Percentiles rank a stretch among this genome's conserved stretches.
Conservation (phyloP, 2,888 invertebrate species). For the Carcina quercana region DNA sequence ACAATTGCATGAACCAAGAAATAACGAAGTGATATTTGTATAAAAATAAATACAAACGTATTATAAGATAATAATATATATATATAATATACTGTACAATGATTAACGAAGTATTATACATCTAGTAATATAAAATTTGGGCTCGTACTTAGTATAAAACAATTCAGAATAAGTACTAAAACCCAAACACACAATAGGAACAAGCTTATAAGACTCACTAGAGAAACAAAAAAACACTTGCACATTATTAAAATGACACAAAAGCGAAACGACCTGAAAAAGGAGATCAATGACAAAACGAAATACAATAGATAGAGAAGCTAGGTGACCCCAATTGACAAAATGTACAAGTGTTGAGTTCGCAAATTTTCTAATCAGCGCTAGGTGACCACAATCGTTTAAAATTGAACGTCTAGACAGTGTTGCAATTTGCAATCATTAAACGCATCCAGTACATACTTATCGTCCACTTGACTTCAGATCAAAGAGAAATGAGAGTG, state of each 20-base stretch:
- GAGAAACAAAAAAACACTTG: too few relatives aligned
- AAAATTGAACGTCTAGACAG: slow-evolving; percentile 58
- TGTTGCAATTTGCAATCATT: slow-evolving; percentile 42
- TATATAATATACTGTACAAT: too few relatives aligned
- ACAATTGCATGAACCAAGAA: too few relatives aligned
- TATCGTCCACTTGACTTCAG: slow-evolving; percentile 19
- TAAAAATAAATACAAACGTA: too few relatives aligned
- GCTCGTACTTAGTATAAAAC: too few relatives aligned
- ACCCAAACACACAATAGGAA: too few relatives aligned
- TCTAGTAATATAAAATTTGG: too few relatives aligned
- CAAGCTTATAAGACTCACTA: too few relatives aligned
- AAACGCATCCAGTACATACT: slow-evolving; percentile 28
- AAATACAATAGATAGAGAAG: slow-evolving; percentile 23
- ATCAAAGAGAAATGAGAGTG: slow-evolving; percentile 18
- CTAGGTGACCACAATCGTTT: slow-evolving; percentile 41
- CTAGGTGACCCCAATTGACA: slow-evolving; percentile 39
- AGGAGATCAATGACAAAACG: slow-evolving; percentile 25
- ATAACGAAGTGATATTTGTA: too few relatives aligned
- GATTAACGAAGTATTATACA: too few relatives aligned
- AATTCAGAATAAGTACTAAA: too few relatives aligned
- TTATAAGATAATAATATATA: too few relatives aligned
- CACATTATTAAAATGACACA: slow-evolving; percentile 2
- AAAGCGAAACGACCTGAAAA: slow-evolving; percentile 9
- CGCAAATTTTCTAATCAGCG: slow-evolving; percentile 37
- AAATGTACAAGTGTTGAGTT: slow-evolving; percentile 26